Conservation (phyloP, 2,113 vertebrate species). For the Delphinus delphis region DNA sequence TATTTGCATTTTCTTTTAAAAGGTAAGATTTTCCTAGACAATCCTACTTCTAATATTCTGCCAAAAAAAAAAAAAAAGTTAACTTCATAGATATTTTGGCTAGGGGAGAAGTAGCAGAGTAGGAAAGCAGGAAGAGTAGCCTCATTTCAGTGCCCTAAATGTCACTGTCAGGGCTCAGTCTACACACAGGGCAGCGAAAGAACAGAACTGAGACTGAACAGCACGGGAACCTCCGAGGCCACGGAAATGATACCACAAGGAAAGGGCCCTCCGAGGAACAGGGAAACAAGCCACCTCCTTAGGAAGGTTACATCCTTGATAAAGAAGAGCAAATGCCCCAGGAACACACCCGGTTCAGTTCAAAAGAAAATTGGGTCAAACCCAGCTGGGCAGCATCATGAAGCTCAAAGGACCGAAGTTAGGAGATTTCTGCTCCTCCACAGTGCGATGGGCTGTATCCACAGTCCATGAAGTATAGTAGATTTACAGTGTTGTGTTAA, state of each 20-base stretch:
- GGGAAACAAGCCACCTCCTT: not conserved
- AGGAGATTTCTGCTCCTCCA: not conserved
- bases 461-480: not conserved
- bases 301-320: not conserved
- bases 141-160: not conserved
- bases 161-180: not conserved
- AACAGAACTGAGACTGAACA: not conserved
- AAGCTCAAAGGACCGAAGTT: not conserved
- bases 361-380: not conserved
- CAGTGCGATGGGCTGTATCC: not conserved
- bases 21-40: not conserved
- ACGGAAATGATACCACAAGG: not conserved
- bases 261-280: not conserved
- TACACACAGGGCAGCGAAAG: not conserved
- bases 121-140: not conserved
- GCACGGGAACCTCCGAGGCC: rapidly evolving
- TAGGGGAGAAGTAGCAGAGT: not conserved
- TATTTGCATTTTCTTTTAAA: not conserved
- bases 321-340: not conserved
- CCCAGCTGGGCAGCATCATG: not conserved
- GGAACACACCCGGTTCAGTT: not conserved
- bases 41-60: not conserved
- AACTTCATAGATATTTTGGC: not conserved
- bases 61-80: not conserved
- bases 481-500: not conserved